phyloP scores from a whole-genome alignment of 2,888 invertebrate genomes.

The Physocephala rufipes region DNA sequence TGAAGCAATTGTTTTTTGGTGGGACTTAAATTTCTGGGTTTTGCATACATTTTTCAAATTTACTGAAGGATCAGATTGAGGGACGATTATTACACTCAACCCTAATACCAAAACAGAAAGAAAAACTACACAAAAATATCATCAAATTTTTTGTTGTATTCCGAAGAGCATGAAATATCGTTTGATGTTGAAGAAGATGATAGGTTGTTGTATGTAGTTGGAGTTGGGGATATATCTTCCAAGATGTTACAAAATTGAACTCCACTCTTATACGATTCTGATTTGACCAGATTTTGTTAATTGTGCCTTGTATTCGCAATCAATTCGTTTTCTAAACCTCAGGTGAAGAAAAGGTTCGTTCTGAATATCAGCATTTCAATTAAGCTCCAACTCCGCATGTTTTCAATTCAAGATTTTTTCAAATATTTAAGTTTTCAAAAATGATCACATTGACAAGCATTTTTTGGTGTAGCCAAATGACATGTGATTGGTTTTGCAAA shows the following conservation, averaged over 20 bases:
- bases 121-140: neutral
- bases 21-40: neutral
- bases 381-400: neutral
- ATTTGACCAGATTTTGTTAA: conserved; percentile 51
- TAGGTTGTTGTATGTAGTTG: too few species aligned
- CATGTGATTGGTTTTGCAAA: too few species aligned
- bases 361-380: neutral
- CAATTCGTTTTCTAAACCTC: conserved; percentile 44
- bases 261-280: conserved; percentile 63
- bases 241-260: conserved; percentile 56
- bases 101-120: neutral
- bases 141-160: too few species aligned
- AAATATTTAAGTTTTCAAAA: conserved; percentile 1
- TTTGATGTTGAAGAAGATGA: too few species aligned
- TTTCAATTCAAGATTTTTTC: too few species aligned
- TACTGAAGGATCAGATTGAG: too few species aligned
- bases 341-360: conserved; percentile 38
- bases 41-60: conserved; percentile 15
- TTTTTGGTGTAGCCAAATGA: too few species aligned
- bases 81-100: too few species aligned
- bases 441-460: too few species aligned
- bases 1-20: too few species aligned
- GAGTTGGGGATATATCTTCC: neutral
- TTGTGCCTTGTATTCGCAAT: too few species aligned
- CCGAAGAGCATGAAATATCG: too few species aligned